Evolutionary conservation across 2,797 vertebrate species (phyloP).

Genomic region (Anisognathus igniventris): DNA sequence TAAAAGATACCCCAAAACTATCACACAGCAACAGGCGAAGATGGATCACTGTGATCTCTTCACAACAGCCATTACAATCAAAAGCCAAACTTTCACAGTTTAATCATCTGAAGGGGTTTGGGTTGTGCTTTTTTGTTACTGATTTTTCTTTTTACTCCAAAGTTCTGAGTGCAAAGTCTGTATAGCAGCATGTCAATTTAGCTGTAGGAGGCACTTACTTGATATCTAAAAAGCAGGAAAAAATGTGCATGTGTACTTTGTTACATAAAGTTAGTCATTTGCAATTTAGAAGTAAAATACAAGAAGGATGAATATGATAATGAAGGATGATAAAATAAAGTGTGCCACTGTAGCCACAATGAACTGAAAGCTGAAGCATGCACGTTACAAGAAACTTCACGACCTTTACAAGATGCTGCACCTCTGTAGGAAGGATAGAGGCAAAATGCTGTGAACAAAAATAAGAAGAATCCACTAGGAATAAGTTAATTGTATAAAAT

Average conservation of each 20-base stretch:
- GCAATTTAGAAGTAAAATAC: not conserved
- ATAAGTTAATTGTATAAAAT: constrained; percentile 11
- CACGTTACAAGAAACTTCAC: constrained; percentile 39
- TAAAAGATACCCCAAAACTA: not conserved
- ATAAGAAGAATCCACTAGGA: constrained; percentile 42
- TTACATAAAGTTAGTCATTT: not conserved
- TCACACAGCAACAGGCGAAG: not conserved
- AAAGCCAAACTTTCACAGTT: constrained; percentile 10
- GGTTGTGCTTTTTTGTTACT: not conserved
- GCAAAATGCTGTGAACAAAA: constrained; percentile 54
- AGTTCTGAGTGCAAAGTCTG: not conserved
- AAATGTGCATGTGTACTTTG: not conserved
- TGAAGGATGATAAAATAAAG: not conserved
- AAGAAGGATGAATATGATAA: not conserved
- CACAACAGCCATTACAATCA: constrained; percentile 17
- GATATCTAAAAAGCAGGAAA: not conserved
- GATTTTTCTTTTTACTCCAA: not conserved
- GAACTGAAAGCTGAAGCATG: constrained; percentile 23
- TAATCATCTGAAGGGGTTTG: not conserved
- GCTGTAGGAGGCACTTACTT: not conserved
- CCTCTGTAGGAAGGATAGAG: constrained; percentile 27
- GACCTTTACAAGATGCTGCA: constrained; percentile 47
- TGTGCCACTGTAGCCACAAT: constrained; percentile 2
- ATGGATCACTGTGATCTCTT: not conserved
- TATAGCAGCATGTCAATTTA: not conserved